Conservation (phyloP, 2,888 invertebrate species). For the Myopa testacea region DNA sequence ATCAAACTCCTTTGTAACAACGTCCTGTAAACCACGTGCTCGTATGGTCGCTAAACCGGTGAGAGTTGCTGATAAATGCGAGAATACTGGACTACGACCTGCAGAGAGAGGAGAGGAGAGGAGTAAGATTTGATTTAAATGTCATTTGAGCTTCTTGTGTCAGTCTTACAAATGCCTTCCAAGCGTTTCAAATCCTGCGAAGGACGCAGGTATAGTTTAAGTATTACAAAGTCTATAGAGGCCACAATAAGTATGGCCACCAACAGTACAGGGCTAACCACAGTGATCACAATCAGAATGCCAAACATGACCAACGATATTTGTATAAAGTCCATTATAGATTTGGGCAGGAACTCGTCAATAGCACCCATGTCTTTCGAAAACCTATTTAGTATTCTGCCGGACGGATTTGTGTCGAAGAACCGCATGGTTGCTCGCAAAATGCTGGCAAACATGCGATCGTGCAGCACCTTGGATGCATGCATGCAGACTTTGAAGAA, state of each 20-base stretch:
- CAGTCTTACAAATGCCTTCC: slow-evolving; percentile 75
- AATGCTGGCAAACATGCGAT: slow-evolving; percentile 85
- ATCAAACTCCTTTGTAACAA: slow-evolving; percentile 82
- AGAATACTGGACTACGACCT: slow-evolving; percentile 90
- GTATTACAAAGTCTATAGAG: slow-evolving; percentile 73
- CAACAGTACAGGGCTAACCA: slow-evolving; percentile 77
- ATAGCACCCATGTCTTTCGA: slow-evolving; percentile 79
- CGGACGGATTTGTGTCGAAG: slow-evolving; percentile 87
- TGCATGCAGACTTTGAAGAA: slow-evolving; percentile 83
- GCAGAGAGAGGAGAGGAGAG: neutral
- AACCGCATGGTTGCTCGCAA: slow-evolving; percentile 83
- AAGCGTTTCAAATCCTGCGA: slow-evolving; percentile 81
- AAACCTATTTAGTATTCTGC: slow-evolving; percentile 80
- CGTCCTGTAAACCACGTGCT: slow-evolving; percentile 78
- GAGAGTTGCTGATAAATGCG: slow-evolving; percentile 88
- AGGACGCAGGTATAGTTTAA: slow-evolving; percentile 78
- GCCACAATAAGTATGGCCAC: slow-evolving; percentile 76
- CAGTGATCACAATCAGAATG: slow-evolving; percentile 78
- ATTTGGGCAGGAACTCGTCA: slow-evolving; percentile 72
- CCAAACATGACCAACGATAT: slow-evolving; percentile 76
- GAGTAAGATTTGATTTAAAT: neutral
- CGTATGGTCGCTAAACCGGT: slow-evolving; percentile 89
- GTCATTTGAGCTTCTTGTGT: neutral
- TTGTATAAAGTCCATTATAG: slow-evolving; percentile 71
- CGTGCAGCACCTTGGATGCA: slow-evolving; percentile 82